phyloP scores from a whole-genome alignment of 1,140 invertebrate genomes.

The Atta colombica region DNA sequence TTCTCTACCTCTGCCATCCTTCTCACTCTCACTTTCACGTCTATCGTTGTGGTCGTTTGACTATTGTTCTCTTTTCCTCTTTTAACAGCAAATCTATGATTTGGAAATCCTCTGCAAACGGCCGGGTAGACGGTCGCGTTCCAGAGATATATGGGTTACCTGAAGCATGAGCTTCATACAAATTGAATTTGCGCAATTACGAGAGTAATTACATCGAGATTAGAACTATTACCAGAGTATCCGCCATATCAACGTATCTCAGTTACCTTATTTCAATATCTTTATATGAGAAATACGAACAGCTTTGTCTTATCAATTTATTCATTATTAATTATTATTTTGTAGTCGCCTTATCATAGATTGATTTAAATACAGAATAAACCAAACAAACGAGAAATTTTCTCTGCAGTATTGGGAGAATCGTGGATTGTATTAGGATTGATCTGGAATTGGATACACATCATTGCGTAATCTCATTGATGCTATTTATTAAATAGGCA shows the following conservation, averaged over 20 bases:
- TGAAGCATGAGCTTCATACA: slow-evolving; percentile 80
- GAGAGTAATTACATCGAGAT: slow-evolving; percentile 83
- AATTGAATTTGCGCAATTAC: slow-evolving; percentile 85
- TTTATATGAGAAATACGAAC: slow-evolving; percentile 34
- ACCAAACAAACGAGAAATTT: too few species aligned
- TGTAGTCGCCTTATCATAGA: not conserved
- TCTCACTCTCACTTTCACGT: slow-evolving; percentile 13
- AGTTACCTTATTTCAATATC: slow-evolving; percentile 68
- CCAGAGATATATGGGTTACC: slow-evolving; percentile 81
- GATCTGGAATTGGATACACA: too few species aligned
- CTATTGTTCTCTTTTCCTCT: slow-evolving; percentile 68
- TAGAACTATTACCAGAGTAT: slow-evolving; percentile 81
- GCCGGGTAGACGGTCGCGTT: slow-evolving; percentile 57
- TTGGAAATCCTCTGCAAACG: slow-evolving; percentile 74
- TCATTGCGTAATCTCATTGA: too few species aligned
- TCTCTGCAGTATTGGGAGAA: too few species aligned
- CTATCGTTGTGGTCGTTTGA: slow-evolving; percentile 2
- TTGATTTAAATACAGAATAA: not conserved
- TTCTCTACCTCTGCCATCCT: slow-evolving; percentile 34
- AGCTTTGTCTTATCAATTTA: not conserved
- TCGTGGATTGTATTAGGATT: too few species aligned
- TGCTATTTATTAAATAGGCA: too few species aligned
- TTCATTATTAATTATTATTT: not conserved
- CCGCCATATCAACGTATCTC: slow-evolving; percentile 42
- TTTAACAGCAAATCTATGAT: slow-evolving; percentile 78